Evolutionary conservation across 1,140 invertebrate species (phyloP).

Genomic region (Belonocnema kinseyi): DNA sequence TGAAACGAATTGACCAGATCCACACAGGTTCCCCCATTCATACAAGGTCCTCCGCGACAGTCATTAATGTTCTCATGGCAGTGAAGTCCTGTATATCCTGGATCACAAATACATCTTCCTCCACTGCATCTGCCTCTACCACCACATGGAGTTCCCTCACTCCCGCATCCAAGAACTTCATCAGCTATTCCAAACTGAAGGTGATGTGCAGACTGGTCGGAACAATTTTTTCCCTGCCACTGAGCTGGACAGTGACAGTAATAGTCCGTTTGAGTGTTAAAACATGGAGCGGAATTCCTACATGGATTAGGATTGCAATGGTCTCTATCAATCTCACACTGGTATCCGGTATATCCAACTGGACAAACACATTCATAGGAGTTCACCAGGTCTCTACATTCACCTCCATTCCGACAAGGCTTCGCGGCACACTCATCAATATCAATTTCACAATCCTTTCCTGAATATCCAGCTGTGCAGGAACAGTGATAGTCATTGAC

Average conservation of each 20-base stretch:
- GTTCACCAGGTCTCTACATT: conserved; percentile 88
- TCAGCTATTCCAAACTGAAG: conserved; percentile 76
- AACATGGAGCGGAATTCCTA: conserved; percentile 86
- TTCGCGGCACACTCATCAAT: conserved; percentile 84
- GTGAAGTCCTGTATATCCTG: conserved; percentile 86
- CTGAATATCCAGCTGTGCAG: conserved; percentile 87
- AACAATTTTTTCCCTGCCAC: conserved; percentile 94
- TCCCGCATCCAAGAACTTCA: conserved; percentile 69
- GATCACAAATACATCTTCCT: conserved; percentile 84
- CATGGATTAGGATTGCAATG: conserved; percentile 90
- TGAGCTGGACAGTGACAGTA: conserved; percentile 92
- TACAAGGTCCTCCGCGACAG: conserved; percentile 83
- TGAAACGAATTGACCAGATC: conserved; percentile 86
- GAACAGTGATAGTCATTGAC: conserved; percentile 90
- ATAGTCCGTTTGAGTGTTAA: conserved; percentile 90
- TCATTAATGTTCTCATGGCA: conserved; percentile 87
- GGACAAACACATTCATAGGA: conserved; percentile 89
- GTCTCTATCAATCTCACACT: conserved; percentile 90
- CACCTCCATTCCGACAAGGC: conserved; percentile 90
- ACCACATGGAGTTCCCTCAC: conserved; percentile 79
- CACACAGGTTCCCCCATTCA: conserved; percentile 85
- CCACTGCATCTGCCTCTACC: conserved; percentile 87
- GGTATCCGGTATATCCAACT: conserved; percentile 86
- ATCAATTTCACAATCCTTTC: conserved; percentile 82
- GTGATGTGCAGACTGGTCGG: conserved; percentile 80